These are phyloP conservation scores for Serrognathus titanus DNA, from an alignment of 2,888 invertebrate genomes.

Conservation along the genomic window DNA sequence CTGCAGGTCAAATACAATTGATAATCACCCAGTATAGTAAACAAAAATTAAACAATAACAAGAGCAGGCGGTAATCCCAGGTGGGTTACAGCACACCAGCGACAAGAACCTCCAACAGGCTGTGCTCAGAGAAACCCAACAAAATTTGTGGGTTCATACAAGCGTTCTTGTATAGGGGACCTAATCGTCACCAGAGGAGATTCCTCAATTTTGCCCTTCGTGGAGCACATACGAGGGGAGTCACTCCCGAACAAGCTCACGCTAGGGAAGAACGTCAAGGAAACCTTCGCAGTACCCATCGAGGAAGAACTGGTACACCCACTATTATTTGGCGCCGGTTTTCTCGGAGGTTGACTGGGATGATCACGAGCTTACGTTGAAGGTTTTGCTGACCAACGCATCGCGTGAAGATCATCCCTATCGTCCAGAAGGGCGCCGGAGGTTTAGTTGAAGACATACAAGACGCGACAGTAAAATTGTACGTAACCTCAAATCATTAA, in stretches of 20 bases:
- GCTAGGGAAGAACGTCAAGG: constrained; percentile 71
- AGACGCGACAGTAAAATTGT: too few relatives aligned
- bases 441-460: too few relatives aligned
- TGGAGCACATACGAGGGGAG: constrained; percentile 59
- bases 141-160: constrained; percentile 72
- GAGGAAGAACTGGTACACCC: constrained; percentile 63
- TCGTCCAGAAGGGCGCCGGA: constrained; percentile 22
- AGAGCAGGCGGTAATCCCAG: constrained; percentile 74
- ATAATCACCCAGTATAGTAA: too few relatives aligned
- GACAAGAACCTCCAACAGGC: constrained; percentile 64
- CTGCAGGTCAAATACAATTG: too few relatives aligned
- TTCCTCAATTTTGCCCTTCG: constrained; percentile 67
- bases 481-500: too few relatives aligned
- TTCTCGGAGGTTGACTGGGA: constrained; percentile 76
- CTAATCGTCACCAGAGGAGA: constrained; percentile 51
- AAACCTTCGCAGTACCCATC: constrained; percentile 69
- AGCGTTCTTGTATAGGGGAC: constrained; percentile 66
- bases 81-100: constrained; percentile 67
- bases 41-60: too few relatives aligned
- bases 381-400: constrained; percentile 61
- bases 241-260: constrained; percentile 55
- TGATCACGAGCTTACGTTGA: constrained; percentile 68
- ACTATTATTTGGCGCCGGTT: constrained; percentile 61
- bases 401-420: constrained; percentile 45
- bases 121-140: constrained; percentile 78